These are phyloP conservation scores for Numenius arquata DNA, from an alignment of 2,113 vertebrate species.

Conservation along the genomic window DNA sequence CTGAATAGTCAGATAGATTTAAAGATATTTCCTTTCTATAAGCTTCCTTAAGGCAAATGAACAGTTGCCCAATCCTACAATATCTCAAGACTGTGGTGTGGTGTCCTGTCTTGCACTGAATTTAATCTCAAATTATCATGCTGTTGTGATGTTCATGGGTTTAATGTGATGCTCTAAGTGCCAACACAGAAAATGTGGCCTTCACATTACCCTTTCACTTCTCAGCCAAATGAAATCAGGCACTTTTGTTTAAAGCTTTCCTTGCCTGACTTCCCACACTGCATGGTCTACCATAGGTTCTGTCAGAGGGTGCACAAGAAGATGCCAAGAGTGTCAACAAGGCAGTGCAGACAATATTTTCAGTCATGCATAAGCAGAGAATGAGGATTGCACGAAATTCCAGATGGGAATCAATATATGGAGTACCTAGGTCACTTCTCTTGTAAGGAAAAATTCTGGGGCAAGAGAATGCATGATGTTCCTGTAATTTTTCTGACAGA, in stretches of 20 bases:
- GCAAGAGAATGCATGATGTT: neutral
- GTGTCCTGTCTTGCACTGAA: neutral
- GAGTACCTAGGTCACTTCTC: neutral
- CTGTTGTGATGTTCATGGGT: neutral
- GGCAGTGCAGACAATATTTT: neutral
- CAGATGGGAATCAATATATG: neutral
- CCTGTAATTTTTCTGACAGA: neutral
- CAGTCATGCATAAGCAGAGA: neutral
- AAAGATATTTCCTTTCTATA: neutral
- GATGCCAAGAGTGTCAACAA: neutral
- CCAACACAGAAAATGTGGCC: neutral
- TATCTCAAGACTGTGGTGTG: neutral
- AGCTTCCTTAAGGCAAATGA: neutral
- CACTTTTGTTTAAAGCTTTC: neutral
- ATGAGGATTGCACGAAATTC: neutral
- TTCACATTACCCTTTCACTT: neutral
- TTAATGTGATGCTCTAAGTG: neutral
- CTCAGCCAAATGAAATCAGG: neutral
- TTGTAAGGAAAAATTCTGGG: neutral
- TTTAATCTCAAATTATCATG: neutral
- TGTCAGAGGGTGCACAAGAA: neutral
- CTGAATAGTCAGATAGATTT: neutral
- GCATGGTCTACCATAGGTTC: neutral
- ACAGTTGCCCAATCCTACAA: neutral
- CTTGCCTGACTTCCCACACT: neutral